Evolutionary conservation across 2,113 vertebrate species (phyloP), one percentile per base, ranked within the genome.

Genomic region (Patagioenas fasciata): DNA sequence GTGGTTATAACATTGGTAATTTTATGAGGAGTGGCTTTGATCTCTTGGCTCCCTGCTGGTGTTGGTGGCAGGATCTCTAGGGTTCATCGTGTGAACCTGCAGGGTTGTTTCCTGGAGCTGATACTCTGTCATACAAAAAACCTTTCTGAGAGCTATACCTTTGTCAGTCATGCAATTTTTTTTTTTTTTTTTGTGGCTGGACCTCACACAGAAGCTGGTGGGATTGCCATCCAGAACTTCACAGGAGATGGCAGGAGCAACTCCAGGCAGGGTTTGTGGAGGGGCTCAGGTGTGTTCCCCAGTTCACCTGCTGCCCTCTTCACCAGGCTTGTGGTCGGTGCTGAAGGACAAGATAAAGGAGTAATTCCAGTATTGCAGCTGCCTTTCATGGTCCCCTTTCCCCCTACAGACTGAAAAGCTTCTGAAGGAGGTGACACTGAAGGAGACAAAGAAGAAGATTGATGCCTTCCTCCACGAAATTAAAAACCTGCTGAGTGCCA

Each of bases 391-490:
- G 13, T 81, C 18, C 9, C 9, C 5, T 80, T 94, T 85, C 2
- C 26, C 19, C 18, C 40, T 89, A 28, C 97, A 99, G 99, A 98
- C 99, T 2, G 98, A 99, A 67, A 99, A 99, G 91, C 98, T 99
- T 79, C 96, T 99, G 62, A 99, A 99, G 93, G 99, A 99, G 96
- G 98, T 99, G 60, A 97, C 89, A 8, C 72, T 99, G 90, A 99
- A 99, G 91, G 99, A 99, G 64, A 98, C 97, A 1, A 99, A 98
- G 95, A 99, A 98, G 80, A 97, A 96, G 51, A 97, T 99, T 3
- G 98, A 99, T 91, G 73, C 95, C 12, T 99, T 99, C 72, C 88
- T 99, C 17, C 89, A 93, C 83, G 97, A 98, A 13, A 95, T 99
- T 93, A 99, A 98, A 36, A 85, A 96, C 51, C 85, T 98, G 65